Conservation (phyloP, 1,140 invertebrate genomes). For the Galleria mellonella region DNA sequence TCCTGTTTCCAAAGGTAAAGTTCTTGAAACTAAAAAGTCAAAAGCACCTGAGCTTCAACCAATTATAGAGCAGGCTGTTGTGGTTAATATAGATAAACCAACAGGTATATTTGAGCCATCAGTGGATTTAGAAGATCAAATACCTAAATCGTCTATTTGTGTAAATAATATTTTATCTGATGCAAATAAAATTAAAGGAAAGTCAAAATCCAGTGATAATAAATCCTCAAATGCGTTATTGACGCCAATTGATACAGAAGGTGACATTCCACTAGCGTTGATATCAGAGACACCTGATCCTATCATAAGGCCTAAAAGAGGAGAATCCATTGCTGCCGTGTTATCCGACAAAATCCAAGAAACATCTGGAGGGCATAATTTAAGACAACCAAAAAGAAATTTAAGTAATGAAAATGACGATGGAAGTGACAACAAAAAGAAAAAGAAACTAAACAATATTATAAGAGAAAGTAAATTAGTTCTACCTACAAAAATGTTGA, state of each 20-base stretch:
- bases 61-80: conserved; percentile 40
- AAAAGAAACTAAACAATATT: conserved; percentile 58
- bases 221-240: conserved; percentile 33
- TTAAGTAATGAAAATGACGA: conserved; percentile 55
- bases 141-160: conserved; percentile 74
- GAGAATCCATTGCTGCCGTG: conserved; percentile 67
- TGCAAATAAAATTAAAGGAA: conserved; percentile 35
- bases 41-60: conserved; percentile 36
- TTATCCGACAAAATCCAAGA: conserved; percentile 71
- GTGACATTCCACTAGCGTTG: conserved; percentile 54
- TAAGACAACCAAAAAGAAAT: conserved; percentile 67
- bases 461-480: conserved; percentile 66
- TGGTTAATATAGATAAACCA: conserved; percentile 71
- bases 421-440: conserved; percentile 62
- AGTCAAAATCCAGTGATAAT: conserved; percentile 28
- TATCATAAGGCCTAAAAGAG: conserved; percentile 57
- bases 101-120: conserved; percentile 80
- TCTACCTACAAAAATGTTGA: conserved; percentile 48
- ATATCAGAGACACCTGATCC: conserved; percentile 60
- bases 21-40: conserved; percentile 62
- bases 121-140: conserved; percentile 77
- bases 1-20: conserved; percentile 68
- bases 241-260: conserved; percentile 45
- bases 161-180: conserved; percentile 46
- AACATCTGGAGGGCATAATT: conserved; percentile 62